A percentile compares a stretch with the other conserved stretches of the same genome.
These are phyloP conservation scores for Hedychridium roseum DNA, from an alignment of 2,888 invertebrate species.

Conservation along the genomic window DNA sequence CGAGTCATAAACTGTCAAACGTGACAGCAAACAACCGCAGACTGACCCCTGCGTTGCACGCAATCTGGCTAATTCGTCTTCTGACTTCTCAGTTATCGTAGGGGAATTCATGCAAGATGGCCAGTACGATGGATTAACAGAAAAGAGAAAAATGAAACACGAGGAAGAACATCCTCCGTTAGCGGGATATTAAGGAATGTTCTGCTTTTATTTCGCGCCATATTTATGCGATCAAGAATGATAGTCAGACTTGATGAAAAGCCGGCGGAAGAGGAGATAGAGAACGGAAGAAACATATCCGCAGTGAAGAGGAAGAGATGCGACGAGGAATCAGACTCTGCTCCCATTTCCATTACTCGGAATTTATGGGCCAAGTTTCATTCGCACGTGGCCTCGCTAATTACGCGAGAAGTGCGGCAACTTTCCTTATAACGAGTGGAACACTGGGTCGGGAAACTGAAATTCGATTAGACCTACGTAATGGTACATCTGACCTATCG, in stretches of 20 bases:
- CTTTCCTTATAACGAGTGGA: conserved; percentile 8
- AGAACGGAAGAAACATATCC: conserved; percentile 15
- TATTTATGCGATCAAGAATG: not conserved
- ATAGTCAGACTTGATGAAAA: not conserved
- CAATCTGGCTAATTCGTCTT: conserved; percentile 45
- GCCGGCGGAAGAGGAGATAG: not conserved
- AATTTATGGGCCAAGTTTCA: conserved; percentile 48
- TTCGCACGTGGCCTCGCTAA: conserved; percentile 36
- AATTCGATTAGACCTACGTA: no score
- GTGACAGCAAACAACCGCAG: conserved; percentile 45
- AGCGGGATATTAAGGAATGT: no score
- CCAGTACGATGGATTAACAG: no score
- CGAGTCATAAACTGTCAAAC: conserved; percentile 52
- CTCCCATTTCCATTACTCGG: conserved; percentile 41
- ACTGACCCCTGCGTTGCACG: conserved; percentile 44
- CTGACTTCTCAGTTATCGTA: conserved; percentile 7
- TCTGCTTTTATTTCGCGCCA: no score
- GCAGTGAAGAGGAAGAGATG: conserved; percentile 13
- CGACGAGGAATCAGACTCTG: conserved; percentile 33
- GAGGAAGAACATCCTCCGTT: no score
- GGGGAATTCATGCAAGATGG: no score
- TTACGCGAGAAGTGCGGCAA: conserved; percentile 22
- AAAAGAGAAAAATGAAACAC: no score
- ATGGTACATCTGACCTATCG: no score
- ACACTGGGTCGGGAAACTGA: conserved; percentile 7